phyloP scores from a whole-genome alignment of 2,888 invertebrate genomes.

The Latrodectus hesperus region DNA sequence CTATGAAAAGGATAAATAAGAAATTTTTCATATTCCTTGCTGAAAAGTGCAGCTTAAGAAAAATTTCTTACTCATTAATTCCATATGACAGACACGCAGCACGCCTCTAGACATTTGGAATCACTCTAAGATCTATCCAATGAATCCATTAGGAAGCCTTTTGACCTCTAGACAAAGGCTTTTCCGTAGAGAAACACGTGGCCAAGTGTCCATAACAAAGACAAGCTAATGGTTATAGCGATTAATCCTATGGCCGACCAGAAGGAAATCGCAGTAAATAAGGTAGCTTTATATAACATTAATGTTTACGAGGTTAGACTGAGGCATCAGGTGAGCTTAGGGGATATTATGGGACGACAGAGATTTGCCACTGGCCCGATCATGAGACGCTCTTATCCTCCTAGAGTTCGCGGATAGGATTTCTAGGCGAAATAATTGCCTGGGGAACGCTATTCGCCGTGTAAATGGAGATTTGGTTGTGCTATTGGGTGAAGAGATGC shows the following conservation, averaged over 20 bases:
- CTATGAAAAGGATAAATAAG: too few species aligned
- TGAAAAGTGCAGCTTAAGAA: too few species aligned
- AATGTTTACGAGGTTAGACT: slow-evolving; percentile 60
- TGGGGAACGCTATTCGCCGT: slow-evolving; percentile 13
- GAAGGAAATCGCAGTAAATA: slow-evolving; percentile 68
- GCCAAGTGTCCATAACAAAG: slow-evolving; percentile 63
- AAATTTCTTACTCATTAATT: too few species aligned
- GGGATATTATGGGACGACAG: slow-evolving; percentile 60
- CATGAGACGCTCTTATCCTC: slow-evolving; percentile 27
- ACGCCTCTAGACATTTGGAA: neutral
- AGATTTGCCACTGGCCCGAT: slow-evolving; percentile 56
- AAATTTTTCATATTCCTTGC: too few species aligned
- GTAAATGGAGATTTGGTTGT: slow-evolving; percentile 37
- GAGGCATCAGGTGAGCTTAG: slow-evolving; percentile 64
- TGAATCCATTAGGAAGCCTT: neutral
- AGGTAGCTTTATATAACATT: slow-evolving; percentile 66
- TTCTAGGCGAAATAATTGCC: slow-evolving; percentile 54
- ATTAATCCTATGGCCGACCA: slow-evolving; percentile 64
- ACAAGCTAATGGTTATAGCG: slow-evolving; percentile 57
- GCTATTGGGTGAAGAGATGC: neutral
- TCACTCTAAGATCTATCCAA: neutral
- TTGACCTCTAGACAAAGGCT: slow-evolving; percentile 23
- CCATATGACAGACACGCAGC: neutral
- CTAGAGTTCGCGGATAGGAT: slow-evolving; percentile 39
- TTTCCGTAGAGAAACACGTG: slow-evolving; percentile 22